A percentile compares a stretch with the other conserved stretches of the same genome.
Evolutionary conservation across 1,140 invertebrate species (phyloP).

Genomic region (Neodiprion virginianus): DNA sequence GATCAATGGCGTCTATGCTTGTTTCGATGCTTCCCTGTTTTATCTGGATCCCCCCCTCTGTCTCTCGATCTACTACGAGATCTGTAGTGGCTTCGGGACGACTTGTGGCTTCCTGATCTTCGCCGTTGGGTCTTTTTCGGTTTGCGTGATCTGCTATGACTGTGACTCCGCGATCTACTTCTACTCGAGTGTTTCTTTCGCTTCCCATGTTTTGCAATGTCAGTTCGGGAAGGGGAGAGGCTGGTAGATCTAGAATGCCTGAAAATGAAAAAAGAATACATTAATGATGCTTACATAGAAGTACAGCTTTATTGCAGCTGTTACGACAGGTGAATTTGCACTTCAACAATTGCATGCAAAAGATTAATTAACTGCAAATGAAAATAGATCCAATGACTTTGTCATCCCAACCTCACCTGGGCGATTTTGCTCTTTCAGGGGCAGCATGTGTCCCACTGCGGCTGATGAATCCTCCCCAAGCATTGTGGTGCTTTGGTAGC

Average conservation of each 20-base stretch:
- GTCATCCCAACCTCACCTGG: constrained; percentile 41
- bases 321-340: too few species aligned
- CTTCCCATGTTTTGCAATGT: constrained; percentile 57
- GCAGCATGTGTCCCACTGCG: constrained; percentile 53
- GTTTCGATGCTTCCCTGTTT: constrained; percentile 54
- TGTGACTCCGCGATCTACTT: constrained; percentile 63
- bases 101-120: constrained; percentile 61
- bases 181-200: constrained; percentile 60
- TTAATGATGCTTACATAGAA: constrained; percentile 12
- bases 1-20: constrained; percentile 53
- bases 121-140: constrained; percentile 55
- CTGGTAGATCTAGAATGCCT: constrained; percentile 54
- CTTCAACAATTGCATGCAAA: too few species aligned
- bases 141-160: constrained; percentile 60
- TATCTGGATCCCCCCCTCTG: constrained; percentile 43
- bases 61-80: constrained; percentile 64
- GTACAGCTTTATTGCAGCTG: too few species aligned
- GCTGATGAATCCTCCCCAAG: constrained; percentile 71
- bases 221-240: constrained; percentile 48
- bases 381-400: not conserved
- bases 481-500: constrained; percentile 65
- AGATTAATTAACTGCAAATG: not conserved
- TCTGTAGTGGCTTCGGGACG: constrained; percentile 61
- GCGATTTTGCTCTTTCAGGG: constrained; percentile 56
- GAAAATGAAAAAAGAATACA: constrained; percentile 38